These are phyloP conservation scores for Megaceryle alcyon DNA, from an alignment of 2,797 vertebrate species.

Conservation along the genomic window DNA sequence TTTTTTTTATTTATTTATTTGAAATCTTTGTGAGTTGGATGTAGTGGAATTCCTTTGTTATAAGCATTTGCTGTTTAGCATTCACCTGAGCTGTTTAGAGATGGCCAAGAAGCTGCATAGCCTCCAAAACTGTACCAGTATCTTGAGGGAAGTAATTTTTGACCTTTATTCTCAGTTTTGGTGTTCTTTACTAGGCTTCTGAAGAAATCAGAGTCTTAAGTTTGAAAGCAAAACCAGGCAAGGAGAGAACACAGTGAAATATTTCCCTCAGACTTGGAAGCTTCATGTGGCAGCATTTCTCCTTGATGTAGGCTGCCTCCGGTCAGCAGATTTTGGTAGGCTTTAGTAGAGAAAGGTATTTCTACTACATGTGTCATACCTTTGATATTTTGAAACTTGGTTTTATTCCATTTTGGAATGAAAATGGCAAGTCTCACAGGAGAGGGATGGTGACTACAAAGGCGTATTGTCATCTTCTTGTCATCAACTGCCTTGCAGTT, in stretches of 20 bases:
- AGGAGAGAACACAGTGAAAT: neutral
- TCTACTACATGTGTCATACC: fast-evolving
- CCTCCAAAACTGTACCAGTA: neutral
- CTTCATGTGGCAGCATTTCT: neutral
- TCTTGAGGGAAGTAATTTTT: neutral
- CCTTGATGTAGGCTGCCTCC: neutral
- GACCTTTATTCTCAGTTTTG: neutral
- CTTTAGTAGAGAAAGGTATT: neutral
- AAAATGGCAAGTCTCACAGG: neutral
- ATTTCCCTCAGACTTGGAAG: neutral
- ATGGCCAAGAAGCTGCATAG: conserved; percentile 10
- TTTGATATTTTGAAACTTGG: neutral
- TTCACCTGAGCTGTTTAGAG: conserved; percentile 35
- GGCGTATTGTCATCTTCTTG: neutral
- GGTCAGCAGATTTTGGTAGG: neutral
- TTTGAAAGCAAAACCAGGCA: neutral
- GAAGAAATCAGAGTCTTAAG: neutral
- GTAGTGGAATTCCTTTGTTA: conserved; percentile 52
- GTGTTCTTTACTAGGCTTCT: neutral
- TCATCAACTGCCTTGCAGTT: neutral
- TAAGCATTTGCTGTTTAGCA: conserved; percentile 28
- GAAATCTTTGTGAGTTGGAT: conserved; percentile 40
- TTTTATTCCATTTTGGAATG: neutral
- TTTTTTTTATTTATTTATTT: conserved; percentile 57
- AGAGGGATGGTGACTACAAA: neutral